Conservation (phyloP, 2,888 invertebrate species). For the Callyntrura sp. region DNA sequence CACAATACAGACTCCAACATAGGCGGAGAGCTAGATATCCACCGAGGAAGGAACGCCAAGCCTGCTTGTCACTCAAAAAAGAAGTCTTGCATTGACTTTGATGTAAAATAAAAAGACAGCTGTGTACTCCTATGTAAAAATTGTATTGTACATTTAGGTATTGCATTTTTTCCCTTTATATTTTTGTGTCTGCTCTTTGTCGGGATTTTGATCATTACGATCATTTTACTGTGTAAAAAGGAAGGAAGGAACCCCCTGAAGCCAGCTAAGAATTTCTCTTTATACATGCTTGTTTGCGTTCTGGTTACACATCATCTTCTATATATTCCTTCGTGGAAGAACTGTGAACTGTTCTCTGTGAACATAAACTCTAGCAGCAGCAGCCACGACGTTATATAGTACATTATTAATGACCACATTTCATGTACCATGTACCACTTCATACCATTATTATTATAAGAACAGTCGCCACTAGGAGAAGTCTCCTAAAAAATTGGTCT, state of each 20-base stretch:
- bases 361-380: too few relatives aligned
- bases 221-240: conserved; percentile 41
- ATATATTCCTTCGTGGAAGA: conserved; percentile 50
- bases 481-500: conserved; percentile 42
- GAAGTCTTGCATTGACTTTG: conserved; percentile 64
- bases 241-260: conserved; percentile 73
- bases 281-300: conserved; percentile 55
- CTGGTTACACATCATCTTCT: conserved; percentile 47
- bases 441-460: neutral
- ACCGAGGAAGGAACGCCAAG: conserved; percentile 55
- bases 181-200: conserved; percentile 70
- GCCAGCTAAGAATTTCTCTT: conserved; percentile 62
- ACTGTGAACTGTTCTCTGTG: too few relatives aligned
- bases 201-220: conserved; percentile 54
- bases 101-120: conserved; percentile 55
- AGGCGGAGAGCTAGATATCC: too few relatives aligned
- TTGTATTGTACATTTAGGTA: neutral
- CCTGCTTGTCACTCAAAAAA: conserved; percentile 71
- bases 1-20: too few relatives aligned
- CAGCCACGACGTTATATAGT: too few relatives aligned
- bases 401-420: conserved; percentile 7
- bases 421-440: conserved; percentile 14
- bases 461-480: conserved; percentile 21
- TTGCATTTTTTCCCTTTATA: conserved; percentile 31
- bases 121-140: conserved; percentile 17